Percentiles rank a stretch among this genome's conserved stretches.
phyloP scores from a whole-genome alignment of 2,888 invertebrate genomes.

The Matsumyia berberina region DNA sequence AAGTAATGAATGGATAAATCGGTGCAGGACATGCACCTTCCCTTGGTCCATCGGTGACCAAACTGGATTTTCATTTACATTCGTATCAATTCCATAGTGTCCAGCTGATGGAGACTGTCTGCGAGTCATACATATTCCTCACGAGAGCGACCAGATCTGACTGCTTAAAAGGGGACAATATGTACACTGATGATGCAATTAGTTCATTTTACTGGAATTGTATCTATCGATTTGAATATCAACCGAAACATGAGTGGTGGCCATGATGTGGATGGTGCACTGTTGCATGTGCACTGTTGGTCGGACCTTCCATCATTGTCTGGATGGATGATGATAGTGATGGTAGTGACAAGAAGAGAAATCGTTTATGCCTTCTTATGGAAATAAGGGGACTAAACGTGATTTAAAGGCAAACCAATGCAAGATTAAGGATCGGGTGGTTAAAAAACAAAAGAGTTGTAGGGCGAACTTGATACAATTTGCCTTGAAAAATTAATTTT shows the following conservation, averaged over 20 bases:
- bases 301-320: constrained; percentile 33
- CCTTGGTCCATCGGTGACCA: constrained; percentile 4
- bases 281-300: constrained; percentile 2
- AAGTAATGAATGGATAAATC: constrained; percentile 57
- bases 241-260: constrained; percentile 57
- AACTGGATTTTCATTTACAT: constrained; percentile 34
- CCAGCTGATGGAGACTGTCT: constrained; percentile 32
- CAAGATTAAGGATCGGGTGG: no score
- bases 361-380: constrained; percentile 54
- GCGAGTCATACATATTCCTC: no score
- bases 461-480: constrained; percentile 19
- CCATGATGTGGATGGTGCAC: no score
- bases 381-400: constrained; percentile 43
- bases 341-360: constrained; percentile 57
- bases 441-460: constrained; percentile 38
- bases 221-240: constrained; percentile 68
- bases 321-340: constrained; percentile 23
- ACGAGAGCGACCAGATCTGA: not conserved
- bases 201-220: constrained; percentile 54
- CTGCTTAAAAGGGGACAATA: constrained; percentile 7
- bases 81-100: constrained; percentile 34
- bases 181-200: constrained; percentile 65
- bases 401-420: not conserved
- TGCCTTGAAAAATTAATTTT: no score
- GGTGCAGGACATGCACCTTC: constrained; percentile 24